Conservation (phyloP, 2,113 vertebrate species). For the Monopterus albus region DNA sequence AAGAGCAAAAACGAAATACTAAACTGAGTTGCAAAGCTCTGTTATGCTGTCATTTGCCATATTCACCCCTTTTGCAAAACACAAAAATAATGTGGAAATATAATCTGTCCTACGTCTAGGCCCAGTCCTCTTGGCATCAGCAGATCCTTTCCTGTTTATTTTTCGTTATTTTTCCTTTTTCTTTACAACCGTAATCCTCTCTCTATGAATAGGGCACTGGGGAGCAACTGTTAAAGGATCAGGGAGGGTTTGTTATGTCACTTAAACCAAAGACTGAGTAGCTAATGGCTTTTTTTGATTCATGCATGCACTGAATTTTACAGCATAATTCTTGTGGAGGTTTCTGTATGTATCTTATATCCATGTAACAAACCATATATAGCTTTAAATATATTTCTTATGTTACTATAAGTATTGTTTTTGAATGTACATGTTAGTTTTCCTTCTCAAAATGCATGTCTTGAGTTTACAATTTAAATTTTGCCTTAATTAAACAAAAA, state of each 20-base stretch:
- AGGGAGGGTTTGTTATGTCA: constrained; percentile 9
- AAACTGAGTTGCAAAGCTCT: too few species aligned
- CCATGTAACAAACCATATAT: neutral
- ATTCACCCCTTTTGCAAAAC: too few species aligned
- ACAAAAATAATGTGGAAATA: too few species aligned
- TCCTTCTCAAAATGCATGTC: too few species aligned
- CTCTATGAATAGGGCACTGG: neutral
- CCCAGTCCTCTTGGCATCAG: neutral
- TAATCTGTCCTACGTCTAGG: too few species aligned
- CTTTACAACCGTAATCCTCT: neutral
- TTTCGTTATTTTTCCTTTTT: neutral
- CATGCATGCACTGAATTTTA: neutral
- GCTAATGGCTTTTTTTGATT: constrained; percentile 17
- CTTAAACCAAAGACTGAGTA: constrained; percentile 1
- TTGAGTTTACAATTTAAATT: too few species aligned
- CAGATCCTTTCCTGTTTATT: neutral
- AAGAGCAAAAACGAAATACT: too few species aligned
- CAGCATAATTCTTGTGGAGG: neutral
- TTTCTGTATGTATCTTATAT: neutral
- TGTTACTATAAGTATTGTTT: too few species aligned
- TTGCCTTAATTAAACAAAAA: too few species aligned
- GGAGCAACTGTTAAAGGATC: constrained; percentile 4
- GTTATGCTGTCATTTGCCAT: too few species aligned
- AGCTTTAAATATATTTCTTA: too few species aligned
- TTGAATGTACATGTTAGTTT: too few species aligned